These are phyloP conservation scores for Sinelater perroti DNA, from an alignment of 2,888 invertebrate genomes.

Conservation along the genomic window DNA sequence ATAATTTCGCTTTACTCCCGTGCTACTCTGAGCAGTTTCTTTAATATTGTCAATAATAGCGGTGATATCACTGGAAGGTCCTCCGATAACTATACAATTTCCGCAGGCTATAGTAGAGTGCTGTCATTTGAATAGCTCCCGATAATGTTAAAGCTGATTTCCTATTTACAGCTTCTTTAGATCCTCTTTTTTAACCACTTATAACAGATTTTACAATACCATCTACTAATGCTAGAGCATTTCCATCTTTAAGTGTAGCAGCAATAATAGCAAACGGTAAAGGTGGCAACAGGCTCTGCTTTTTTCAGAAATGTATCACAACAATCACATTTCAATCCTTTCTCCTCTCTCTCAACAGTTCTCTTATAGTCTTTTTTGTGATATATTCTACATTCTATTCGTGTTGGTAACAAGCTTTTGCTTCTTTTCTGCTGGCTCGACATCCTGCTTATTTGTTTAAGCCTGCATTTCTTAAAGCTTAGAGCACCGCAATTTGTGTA, in stretches of 20 bases:
- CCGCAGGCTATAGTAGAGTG: slow-evolving; percentile 44
- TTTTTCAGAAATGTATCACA: slow-evolving; percentile 16
- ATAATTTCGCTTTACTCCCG: slow-evolving; percentile 61
- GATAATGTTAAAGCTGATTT: slow-evolving; percentile 28
- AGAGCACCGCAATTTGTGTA: slow-evolving; percentile 95
- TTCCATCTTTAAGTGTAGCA: no score
- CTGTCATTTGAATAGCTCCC: slow-evolving; percentile 29
- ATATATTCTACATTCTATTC: slow-evolving; percentile 54
- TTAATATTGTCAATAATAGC: slow-evolving; percentile 61
- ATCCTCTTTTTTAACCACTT: slow-evolving; percentile 50
- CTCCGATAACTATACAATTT: slow-evolving; percentile 61
- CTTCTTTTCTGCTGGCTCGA: slow-evolving; percentile 49
- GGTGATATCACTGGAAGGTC: slow-evolving; percentile 60
- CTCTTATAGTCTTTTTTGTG: slow-evolving; percentile 54
- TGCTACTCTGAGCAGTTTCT: slow-evolving; percentile 57
- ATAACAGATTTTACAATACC: slow-evolving; percentile 67
- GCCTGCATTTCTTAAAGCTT: slow-evolving; percentile 74
- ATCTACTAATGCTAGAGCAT: slow-evolving; percentile 57
- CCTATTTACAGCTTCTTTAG: slow-evolving; percentile 31
- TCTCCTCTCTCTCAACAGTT: slow-evolving; percentile 57
- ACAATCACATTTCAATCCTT: slow-evolving; percentile 58
- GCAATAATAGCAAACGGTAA: no score
- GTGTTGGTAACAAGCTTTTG: slow-evolving; percentile 57
- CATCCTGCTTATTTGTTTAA: not conserved
- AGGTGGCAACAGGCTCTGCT: no score